Evolutionary conservation across 1,140 invertebrate genomes (phyloP), one percentile per base, ranked within the genome.

Genomic region (Drosophila ambigua): DNA sequence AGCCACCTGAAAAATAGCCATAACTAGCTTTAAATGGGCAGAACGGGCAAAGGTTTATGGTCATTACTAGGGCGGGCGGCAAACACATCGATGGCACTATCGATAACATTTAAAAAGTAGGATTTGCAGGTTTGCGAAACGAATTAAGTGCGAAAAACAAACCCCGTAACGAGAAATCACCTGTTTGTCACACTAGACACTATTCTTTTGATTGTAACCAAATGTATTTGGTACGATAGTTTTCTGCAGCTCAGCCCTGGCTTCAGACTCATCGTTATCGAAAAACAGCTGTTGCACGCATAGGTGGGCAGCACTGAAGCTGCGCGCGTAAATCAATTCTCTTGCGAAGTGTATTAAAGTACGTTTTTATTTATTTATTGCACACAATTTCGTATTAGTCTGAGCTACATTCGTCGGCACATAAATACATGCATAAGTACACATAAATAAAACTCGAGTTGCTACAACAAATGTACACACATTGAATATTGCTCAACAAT

Each of bases 341-440:
- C 11, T 6, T 51, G 23, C 52, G 31, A 58, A 39, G 54, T 80
- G 51, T 53, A 77, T 67, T 68, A 52, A 79, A 84, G 65, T 72
- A 84, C 60, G 65, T 62, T 51, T 83, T 41, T 71, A 35, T 69
- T 83, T 72, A 64, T 71, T 62, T 80, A 85, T 69, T 84, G 67
- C 67, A 83, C 59, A 63, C 68, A 62, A 72, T 68, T 54, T 68
- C 63, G 49, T 54, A 23, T 51, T 68, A 51, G 59, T 64, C 68
- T 73, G 15, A 61, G 44, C 58, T 72, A 72, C 39, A 72, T 28
- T 9, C 35, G 35, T 28, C n/a, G 15, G 44, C 41, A 55, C 55
- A 67, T 48, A 46, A 39, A 61, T 49, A 35, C 51, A 46, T 61
- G 50, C 59, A 62, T 84, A 87, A 85, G 77, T 85, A 85, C 81